Percentiles rank a stretch among this genome's conserved stretches.
Conservation (phyloP, 2,797 vertebrate genomes). For the Chrysocyon brachyurus region DNA sequence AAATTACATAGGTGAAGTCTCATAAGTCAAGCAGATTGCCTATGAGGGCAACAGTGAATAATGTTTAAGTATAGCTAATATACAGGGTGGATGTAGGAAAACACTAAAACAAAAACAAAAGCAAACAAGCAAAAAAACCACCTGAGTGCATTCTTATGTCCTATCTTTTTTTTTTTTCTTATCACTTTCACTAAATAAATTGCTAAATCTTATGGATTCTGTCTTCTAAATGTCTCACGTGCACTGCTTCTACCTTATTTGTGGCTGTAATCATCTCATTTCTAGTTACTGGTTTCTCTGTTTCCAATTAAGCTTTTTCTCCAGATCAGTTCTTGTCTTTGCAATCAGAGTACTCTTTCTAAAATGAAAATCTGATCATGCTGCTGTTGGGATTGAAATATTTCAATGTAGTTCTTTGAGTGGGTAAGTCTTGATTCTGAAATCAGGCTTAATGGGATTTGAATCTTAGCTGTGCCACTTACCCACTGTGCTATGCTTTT, state of each 20-base stretch:
- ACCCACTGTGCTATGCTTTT: neutral
- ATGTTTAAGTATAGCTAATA: neutral
- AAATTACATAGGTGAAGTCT: neutral
- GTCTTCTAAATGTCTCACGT: neutral
- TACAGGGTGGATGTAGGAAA: neutral
- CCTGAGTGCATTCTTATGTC: neutral
- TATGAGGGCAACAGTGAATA: neutral
- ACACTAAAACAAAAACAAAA: neutral
- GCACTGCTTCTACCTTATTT: neutral
- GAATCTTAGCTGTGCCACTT: neutral
- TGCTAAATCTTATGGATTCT: neutral
- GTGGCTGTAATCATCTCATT: neutral
- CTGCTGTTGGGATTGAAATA: neutral
- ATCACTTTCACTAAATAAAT: neutral
- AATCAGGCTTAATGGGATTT: neutral
- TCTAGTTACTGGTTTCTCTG: neutral
- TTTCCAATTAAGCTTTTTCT: neutral
- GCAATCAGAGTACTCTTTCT: neutral
- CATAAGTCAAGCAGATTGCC: neutral
- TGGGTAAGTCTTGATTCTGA: neutral
- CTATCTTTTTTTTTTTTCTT: neutral
- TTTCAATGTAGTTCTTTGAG: neutral
- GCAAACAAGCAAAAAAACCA: neutral
- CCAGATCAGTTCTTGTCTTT: neutral
- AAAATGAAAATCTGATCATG: neutral